Evolutionary conservation across 1,140 invertebrate species (phyloP).

Genomic region (Drosophila truncata): DNA sequence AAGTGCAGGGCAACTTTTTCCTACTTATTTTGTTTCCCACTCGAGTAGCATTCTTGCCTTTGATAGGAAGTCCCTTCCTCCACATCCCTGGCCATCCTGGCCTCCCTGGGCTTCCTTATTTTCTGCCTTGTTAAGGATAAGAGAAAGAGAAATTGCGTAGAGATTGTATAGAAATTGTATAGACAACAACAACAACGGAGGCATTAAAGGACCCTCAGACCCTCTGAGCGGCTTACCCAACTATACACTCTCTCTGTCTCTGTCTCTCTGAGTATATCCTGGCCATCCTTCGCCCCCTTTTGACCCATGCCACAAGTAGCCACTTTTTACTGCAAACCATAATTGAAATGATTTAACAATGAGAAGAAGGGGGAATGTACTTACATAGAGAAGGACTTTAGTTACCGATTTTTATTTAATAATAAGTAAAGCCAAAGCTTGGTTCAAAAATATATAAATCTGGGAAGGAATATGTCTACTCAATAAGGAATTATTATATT

Average conservation of each 20-base stretch:
- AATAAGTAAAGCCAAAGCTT: not conserved
- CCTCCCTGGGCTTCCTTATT: conserved; percentile 1
- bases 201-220: conserved; percentile 31
- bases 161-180: conserved; percentile 35
- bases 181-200: conserved; percentile 13
- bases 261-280: not conserved
- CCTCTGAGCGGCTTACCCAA: conserved; percentile 32
- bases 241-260: conserved; percentile 10
- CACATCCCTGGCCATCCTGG: not conserved
- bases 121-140: conserved; percentile 34
- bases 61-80: conserved; percentile 4
- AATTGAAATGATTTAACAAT: conserved; percentile 57
- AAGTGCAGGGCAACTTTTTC: conserved; percentile 31
- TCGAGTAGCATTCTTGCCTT: conserved; percentile 34
- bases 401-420: not conserved
- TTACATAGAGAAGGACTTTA: conserved; percentile 23
- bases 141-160: conserved; percentile 17
- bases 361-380: not conserved
- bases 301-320: conserved; percentile 31
- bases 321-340: conserved; percentile 46
- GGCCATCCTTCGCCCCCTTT: conserved; percentile 3
- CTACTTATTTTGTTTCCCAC: not conserved
- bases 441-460: not conserved
- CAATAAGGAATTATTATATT: not conserved
- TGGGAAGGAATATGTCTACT: not conserved